Evolutionary conservation across 2,113 vertebrate genomes (phyloP), one percentile per base, ranked within the genome.

Genomic region (Burhinus oedicnemus): DNA sequence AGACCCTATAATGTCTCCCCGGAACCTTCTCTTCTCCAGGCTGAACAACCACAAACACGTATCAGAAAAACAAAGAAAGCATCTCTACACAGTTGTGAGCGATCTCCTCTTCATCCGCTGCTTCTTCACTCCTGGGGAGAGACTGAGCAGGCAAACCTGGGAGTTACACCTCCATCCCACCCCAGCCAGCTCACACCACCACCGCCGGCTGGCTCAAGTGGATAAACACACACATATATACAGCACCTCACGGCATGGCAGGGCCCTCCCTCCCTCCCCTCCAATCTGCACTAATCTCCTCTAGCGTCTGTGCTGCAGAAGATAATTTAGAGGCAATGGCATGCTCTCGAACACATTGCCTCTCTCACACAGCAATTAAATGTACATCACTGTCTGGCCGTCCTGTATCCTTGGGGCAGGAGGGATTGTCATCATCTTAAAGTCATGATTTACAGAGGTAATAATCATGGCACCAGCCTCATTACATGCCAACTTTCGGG

Each of bases 361-460:
- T 95, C 82, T 90, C 78, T 93, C 88, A 83, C 60, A 70, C 72
- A 60, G 81, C 95, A 96, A 96, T 96, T 97, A 96, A 96, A 94
- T 60, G 91, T 83, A 93, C 87, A 93, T 96, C 94, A 96, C 74
- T 91, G 91, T 44, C 95, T 90, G 57, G 22, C 80, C 70, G 70
- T 81, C 95, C 91, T 12, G 8, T 83, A 93, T 96, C 94, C 95
- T 96, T 94, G 90, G 88, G 94, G 92, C 95, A 96, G 69, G 69
- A 95, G 80, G 83, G 76, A 89, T 52, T 92, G 95, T 96, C 96
- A 96, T 83, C 85, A 71, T 91, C 81, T 36, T 92, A 91, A 97
- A 90, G 93, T 71, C 96, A 94, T 96, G 95, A 98, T 97, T 97
- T 97, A 98, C 84, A 94, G 93, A 96, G 78, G 95, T 91, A 97